These are phyloP conservation scores for Lepus americanus DNA, from an alignment of 2,113 vertebrate species.

Conservation along the genomic window DNA sequence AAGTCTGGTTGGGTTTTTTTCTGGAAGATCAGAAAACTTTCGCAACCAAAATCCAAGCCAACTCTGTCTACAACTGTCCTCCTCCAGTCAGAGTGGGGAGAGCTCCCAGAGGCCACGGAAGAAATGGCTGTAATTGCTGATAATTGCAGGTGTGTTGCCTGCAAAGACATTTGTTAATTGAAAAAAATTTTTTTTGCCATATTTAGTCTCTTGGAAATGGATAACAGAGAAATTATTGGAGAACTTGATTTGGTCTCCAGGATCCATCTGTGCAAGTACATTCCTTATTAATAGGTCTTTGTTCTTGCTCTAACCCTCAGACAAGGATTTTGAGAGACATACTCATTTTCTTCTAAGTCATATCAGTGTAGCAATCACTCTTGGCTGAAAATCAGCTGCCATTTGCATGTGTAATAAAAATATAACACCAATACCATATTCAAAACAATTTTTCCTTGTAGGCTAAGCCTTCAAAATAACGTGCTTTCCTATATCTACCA, in stretches of 20 bases:
- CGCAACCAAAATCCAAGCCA: constrained; percentile 25
- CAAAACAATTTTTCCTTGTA: constrained; percentile 86
- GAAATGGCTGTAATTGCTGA: constrained; percentile 62
- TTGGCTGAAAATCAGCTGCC: constrained; percentile 88
- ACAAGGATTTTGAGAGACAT: constrained; percentile 86
- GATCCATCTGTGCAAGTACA: constrained; percentile 86
- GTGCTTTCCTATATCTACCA: constrained; percentile 77
- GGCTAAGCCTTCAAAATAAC: constrained; percentile 85
- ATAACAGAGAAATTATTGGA: constrained; percentile 85
- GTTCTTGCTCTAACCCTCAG: constrained; percentile 87
- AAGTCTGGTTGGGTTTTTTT: constrained; percentile 6
- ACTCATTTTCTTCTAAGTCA: constrained; percentile 88
- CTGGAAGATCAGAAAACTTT: constrained; percentile 54
- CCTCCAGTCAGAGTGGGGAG: constrained; percentile 59
- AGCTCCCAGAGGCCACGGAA: constrained; percentile 59
- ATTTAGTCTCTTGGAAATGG: constrained; percentile 84
- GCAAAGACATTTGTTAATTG: constrained; percentile 87
- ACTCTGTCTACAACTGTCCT: not conserved
- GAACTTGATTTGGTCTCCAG: constrained; percentile 85
- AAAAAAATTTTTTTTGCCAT: constrained; percentile 80
- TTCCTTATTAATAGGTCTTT: constrained; percentile 88
- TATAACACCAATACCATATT: constrained; percentile 84
- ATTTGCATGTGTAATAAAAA: constrained; percentile 91
- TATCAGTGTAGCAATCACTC: constrained; percentile 90
- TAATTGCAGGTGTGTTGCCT: constrained; percentile 76